Percentiles rank a stretch among this genome's conserved stretches.
Conservation (phyloP, 2,113 vertebrate genomes). For the Nycticebus coucang region DNA sequence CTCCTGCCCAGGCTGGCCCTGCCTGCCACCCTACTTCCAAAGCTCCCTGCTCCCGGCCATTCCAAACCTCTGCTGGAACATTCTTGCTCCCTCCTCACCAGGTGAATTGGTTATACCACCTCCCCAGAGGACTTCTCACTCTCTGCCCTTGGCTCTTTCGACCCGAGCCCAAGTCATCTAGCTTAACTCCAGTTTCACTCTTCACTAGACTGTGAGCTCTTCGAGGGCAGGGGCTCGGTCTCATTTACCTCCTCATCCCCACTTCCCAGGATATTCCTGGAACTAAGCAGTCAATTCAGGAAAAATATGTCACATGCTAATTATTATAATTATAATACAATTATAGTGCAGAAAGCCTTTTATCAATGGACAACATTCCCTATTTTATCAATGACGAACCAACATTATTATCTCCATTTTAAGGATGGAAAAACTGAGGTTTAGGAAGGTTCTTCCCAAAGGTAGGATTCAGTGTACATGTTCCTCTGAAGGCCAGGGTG, state of each 20-base stretch:
- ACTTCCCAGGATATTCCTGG: neutral
- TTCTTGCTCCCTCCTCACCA: neutral
- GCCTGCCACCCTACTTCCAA: neutral
- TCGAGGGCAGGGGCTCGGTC: accelerated
- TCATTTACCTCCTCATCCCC: neutral
- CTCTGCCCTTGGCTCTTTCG: neutral
- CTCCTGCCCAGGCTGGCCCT: neutral
- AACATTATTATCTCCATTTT: neutral
- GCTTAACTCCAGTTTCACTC: neutral
- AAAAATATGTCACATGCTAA: neutral
- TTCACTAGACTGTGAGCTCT: neutral
- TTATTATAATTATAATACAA: neutral
- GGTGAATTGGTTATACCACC: accelerated
- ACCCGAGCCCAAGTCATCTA: neutral
- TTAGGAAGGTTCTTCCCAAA: neutral
- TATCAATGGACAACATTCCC: neutral
- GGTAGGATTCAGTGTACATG: neutral
- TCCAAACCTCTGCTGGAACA: neutral
- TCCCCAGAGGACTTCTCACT: neutral
- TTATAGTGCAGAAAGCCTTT: neutral
- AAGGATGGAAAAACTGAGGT: neutral
- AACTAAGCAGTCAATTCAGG: neutral
- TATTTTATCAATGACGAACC: neutral
- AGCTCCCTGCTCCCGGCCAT: no score
- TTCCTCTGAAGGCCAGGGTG: neutral